phyloP scores from a whole-genome alignment of 2,113 vertebrate genomes.

The Vimba vimba region DNA sequence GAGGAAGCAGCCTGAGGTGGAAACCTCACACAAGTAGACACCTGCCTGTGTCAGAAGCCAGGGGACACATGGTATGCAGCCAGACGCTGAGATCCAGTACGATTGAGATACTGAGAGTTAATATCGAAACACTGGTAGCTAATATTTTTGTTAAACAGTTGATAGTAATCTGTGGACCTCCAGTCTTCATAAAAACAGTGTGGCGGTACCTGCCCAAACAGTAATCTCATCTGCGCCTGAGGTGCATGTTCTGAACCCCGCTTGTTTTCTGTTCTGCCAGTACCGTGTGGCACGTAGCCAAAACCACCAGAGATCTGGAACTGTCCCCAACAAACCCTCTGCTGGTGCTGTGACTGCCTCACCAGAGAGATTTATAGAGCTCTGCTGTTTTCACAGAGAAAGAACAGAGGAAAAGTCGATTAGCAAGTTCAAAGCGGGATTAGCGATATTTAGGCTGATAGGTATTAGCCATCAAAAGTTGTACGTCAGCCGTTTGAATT shows the following conservation, averaged over 20 bases:
- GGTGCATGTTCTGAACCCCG: slow-evolving; percentile 15
- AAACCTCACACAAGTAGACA: slow-evolving; percentile 45
- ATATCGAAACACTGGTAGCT: neutral
- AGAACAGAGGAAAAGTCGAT: slow-evolving; percentile 13
- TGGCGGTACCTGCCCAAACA: slow-evolving; percentile 25
- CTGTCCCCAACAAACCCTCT: neutral
- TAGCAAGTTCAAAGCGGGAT: slow-evolving; percentile 11
- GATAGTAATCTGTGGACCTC: neutral
- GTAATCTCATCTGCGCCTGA: neutral
- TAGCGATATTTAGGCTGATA: slow-evolving; percentile 11
- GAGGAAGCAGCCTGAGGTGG: slow-evolving; percentile 2
- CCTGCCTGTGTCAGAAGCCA: slow-evolving; percentile 46
- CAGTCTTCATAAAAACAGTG: neutral
- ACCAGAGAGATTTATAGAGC: neutral
- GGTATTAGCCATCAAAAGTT: neutral
- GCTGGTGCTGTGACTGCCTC: neutral
- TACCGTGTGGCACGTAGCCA: neutral
- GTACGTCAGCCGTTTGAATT: neutral
- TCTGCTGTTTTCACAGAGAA: slow-evolving; percentile 36
- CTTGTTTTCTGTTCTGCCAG: slow-evolving; percentile 21
- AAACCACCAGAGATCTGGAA: slow-evolving; percentile 39
- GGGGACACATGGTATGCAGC: slow-evolving; percentile 44
- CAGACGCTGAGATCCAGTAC: slow-evolving; percentile 38
- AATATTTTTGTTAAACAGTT: slow-evolving; percentile 3
- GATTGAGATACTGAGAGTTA: neutral